A percentile compares a stretch with the other conserved stretches of the same genome.
Conservation (phyloP, 2,888 invertebrate genomes). For the Monopis laevigella region DNA sequence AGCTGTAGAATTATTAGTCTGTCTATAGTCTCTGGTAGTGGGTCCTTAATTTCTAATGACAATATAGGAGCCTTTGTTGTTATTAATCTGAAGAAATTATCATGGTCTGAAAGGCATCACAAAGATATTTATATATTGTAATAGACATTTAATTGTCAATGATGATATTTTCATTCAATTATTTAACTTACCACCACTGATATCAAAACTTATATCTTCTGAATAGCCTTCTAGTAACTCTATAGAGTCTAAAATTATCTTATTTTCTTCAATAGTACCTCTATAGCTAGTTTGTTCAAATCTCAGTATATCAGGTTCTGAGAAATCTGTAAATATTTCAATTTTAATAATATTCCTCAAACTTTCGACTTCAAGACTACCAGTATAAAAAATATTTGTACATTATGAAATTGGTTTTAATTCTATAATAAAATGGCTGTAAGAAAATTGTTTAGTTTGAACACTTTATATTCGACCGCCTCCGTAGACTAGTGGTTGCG, state of each 20-base stretch:
- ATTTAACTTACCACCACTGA: constrained; percentile 12
- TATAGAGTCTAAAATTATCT: constrained; percentile 27
- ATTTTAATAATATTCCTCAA: constrained; percentile 33
- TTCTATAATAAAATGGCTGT: too few relatives aligned
- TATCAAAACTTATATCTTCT: constrained; percentile 26
- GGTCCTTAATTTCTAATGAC: not conserved
- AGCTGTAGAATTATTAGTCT: constrained; percentile 7
- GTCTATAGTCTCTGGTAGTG: not conserved
- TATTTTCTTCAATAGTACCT: constrained; percentile 27
- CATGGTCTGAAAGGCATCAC: not conserved
- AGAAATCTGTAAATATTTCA: constrained; percentile 38
- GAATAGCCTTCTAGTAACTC: constrained; percentile 31
- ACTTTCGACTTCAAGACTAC: constrained; percentile 18
- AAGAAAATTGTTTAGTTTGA: too few relatives aligned
- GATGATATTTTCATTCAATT: not conserved
- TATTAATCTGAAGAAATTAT: not conserved
- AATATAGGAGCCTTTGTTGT: not conserved
- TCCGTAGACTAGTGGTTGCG: too few relatives aligned
- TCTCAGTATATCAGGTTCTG: constrained; percentile 29
- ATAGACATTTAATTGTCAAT: not conserved
- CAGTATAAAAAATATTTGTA: not conserved
- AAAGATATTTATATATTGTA: not conserved
- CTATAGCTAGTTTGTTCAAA: constrained; percentile 36
- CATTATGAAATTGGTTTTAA: constrained; percentile 27
- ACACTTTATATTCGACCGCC: too few relatives aligned